A percentile compares a stretch with the other conserved stretches of the same genome.
phyloP scores from a whole-genome alignment of 1,140 invertebrate species.

The Anagrus nilaparvatae region DNA sequence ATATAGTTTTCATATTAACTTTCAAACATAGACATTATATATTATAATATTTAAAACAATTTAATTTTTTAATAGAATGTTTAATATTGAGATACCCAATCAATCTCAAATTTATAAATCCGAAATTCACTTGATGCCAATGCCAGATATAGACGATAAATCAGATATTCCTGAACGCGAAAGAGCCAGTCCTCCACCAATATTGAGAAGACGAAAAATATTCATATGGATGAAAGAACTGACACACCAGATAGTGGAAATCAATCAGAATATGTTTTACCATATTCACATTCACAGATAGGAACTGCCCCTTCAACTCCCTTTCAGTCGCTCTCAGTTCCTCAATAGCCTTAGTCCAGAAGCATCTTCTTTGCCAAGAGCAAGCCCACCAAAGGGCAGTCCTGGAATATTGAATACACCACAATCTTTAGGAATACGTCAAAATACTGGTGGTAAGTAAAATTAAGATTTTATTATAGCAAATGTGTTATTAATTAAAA shows the following conservation, averaged over 20 bases:
- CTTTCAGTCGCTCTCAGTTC: conserved; percentile 83
- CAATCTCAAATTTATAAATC: conserved; percentile 32
- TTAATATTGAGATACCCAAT: conserved; percentile 33
- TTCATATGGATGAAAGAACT: conserved; percentile 21
- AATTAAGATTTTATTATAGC: too few species aligned
- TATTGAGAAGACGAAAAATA: conserved; percentile 29
- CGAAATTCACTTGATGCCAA: conserved; percentile 38
- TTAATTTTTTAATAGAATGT: conserved; percentile 26
- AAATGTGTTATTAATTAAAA: too few species aligned
- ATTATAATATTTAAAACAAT: neutral
- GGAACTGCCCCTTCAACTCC: conserved; percentile 51
- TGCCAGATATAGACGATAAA: conserved; percentile 39
- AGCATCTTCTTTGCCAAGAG: conserved; percentile 30
- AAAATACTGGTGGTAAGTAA: conserved; percentile 22
- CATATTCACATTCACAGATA: conserved; percentile 19
- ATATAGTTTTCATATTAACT: conserved; percentile 1
- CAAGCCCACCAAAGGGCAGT: conserved; percentile 35
- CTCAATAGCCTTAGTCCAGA: conserved; percentile 61
- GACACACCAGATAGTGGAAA: conserved; percentile 29
- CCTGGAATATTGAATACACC: conserved; percentile 35
- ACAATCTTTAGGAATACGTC: conserved; percentile 32
- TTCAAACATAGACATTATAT: conserved; percentile 3
- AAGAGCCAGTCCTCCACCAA: conserved; percentile 33
- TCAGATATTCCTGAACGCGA: conserved; percentile 21
- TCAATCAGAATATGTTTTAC: conserved; percentile 32